Conservation (phyloP, 1,140 invertebrate species). For the Brachionus angularis region DNA sequence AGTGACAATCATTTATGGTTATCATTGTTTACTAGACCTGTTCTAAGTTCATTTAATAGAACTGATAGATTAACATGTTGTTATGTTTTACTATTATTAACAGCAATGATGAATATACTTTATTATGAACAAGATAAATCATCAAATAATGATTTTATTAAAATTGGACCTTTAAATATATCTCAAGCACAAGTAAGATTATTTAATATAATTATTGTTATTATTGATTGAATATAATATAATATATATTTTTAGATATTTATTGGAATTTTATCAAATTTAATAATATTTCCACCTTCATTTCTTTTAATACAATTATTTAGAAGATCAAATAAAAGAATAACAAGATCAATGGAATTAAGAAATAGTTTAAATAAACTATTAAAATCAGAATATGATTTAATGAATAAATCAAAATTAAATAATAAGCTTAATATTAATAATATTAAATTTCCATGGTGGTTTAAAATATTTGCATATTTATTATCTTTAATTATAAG, state of each 20-base stretch:
- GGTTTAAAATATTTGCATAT: conserved; percentile 60
- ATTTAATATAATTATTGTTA: too few relatives aligned
- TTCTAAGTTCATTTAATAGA: conserved; percentile 54
- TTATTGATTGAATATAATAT: background rate
- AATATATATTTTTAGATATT: conserved; percentile 49
- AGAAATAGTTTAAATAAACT: background rate
- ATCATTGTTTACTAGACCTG: conserved; percentile 61
- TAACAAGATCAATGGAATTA: conserved; percentile 46
- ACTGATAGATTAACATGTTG: conserved; percentile 61
- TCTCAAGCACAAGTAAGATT: conserved; percentile 49
- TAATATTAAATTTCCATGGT: conserved; percentile 59
- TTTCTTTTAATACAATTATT: conserved; percentile 61
- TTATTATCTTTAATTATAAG: conserved; percentile 57
- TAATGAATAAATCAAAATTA: conserved; percentile 11
- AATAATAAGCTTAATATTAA: background rate
- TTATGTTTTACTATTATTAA: conserved; percentile 60
- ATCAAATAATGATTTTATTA: conserved; percentile 49
- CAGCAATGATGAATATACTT: conserved; percentile 64
- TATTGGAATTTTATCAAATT: conserved; percentile 53
- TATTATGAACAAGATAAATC: conserved; percentile 57
- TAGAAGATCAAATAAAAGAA: conserved; percentile 56
- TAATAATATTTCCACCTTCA: conserved; percentile 61
- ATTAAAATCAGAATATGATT: too few relatives aligned
- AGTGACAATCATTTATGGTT: conserved; percentile 63
- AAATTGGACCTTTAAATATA: conserved; percentile 58